Percentiles rank a stretch among this genome's conserved stretches.
phyloP scores from a whole-genome alignment of 2,797 vertebrate genomes.

The Pseudochromis fuscus region DNA sequence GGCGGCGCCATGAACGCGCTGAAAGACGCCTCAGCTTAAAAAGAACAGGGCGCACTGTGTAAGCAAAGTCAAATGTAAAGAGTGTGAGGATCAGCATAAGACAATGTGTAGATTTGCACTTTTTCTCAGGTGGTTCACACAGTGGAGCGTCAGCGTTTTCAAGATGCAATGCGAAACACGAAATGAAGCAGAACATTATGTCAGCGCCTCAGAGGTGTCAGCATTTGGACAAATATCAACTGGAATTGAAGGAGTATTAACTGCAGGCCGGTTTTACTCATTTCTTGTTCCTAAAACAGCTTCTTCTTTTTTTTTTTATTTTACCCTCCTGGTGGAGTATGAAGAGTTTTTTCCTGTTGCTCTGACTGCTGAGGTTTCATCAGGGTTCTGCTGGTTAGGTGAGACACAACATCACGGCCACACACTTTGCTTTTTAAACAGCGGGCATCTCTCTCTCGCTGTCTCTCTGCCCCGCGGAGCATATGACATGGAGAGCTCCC shows the following conservation, averaged over 20 bases:
- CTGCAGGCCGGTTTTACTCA: conserved; percentile 27
- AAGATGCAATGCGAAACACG: conserved; percentile 49
- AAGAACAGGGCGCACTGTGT: background rate
- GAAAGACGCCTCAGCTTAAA: conserved; percentile 32
- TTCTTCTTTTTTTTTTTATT: no score
- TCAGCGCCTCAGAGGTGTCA: conserved; percentile 59
- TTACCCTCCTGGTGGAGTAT: conserved; percentile 3
- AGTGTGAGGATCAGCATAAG: conserved; percentile 19
- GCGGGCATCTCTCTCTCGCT: conserved; percentile 26
- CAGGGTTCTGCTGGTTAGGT: conserved; percentile 62
- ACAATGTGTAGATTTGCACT: conserved; percentile 18
- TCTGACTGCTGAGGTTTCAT: conserved; percentile 49
- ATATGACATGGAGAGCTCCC: conserved; percentile 58
- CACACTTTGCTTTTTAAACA: conserved; percentile 63
- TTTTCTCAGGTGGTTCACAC: conserved; percentile 47
- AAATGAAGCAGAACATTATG: conserved; percentile 57
- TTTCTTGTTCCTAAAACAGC: conserved; percentile 42
- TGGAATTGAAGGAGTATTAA: conserved; percentile 39
- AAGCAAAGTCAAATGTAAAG: conserved; percentile 18
- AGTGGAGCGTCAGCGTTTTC: conserved; percentile 44
- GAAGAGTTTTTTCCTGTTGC: conserved; percentile 50
- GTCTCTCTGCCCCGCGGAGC: conserved; percentile 22
- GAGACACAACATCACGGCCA: conserved; percentile 59
- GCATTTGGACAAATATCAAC: conserved; percentile 56
- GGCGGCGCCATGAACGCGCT: conserved; percentile 27